Conservation (phyloP, 2,888 invertebrate genomes). For the Temnothorax unifasciatus region DNA sequence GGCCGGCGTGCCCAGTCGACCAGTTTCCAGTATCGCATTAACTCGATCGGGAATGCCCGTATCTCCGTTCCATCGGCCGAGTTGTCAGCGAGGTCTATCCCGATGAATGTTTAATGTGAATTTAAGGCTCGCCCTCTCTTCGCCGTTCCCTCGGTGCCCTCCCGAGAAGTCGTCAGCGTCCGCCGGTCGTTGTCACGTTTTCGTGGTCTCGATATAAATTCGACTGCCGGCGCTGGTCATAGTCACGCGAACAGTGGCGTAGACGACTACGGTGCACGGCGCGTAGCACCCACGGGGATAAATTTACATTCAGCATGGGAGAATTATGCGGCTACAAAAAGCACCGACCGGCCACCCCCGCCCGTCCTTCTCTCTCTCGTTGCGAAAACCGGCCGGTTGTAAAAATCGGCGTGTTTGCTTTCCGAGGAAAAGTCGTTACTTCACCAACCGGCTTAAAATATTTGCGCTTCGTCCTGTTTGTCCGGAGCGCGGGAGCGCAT, state of each 20-base stretch:
- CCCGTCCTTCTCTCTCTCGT: not conserved
- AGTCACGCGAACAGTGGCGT: conserved; percentile 72
- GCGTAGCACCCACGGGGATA: conserved; percentile 53
- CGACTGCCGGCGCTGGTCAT: conserved; percentile 65
- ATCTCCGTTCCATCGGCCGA: conserved; percentile 73
- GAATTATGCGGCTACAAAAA: conserved; percentile 73
- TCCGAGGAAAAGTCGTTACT: conserved; percentile 50
- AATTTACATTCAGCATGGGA: conserved; percentile 73
- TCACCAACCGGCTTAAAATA: conserved; percentile 23
- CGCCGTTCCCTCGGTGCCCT: conserved; percentile 6
- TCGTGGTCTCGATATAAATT: conserved; percentile 74
- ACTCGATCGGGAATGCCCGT: conserved; percentile 72
- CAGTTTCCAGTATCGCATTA: conserved; percentile 77
- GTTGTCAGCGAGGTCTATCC: conserved; percentile 69
- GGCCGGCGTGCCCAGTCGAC: conserved; percentile 65
- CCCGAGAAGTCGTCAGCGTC: conserved; percentile 64
- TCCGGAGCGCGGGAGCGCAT: too few relatives aligned
- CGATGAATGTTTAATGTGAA: conserved; percentile 77
- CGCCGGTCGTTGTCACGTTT: conserved; percentile 73
- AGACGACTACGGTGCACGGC: conserved; percentile 46
- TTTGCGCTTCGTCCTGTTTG: conserved; percentile 13
- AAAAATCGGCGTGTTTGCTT: conserved; percentile 47
- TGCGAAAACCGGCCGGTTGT: conserved; percentile 16
- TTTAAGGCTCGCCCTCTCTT: conserved; percentile 68
- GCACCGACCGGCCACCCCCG: conserved; percentile 7